Percentiles rank a stretch among this genome's conserved stretches.
These are phyloP conservation scores for Heliothis virescens DNA, from an alignment of 1,140 invertebrate genomes.

Conservation along the genomic window DNA sequence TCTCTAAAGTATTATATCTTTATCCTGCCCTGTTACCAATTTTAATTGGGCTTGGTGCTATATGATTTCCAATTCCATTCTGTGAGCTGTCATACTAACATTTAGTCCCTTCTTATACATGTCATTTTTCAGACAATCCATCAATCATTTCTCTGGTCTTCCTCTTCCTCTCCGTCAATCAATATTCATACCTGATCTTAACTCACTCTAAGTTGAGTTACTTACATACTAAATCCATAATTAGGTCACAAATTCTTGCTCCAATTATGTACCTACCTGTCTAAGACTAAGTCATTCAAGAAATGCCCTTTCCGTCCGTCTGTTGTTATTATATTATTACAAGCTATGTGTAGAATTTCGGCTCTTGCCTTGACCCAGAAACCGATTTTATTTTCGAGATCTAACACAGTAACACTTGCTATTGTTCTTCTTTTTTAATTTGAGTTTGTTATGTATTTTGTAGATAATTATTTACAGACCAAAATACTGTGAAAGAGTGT, in stretches of 20 bases:
- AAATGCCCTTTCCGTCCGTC: not conserved
- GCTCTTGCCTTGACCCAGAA: not conserved
- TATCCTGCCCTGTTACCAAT: no score
- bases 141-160: no score
- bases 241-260: not conserved
- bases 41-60: no score
- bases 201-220: not conserved
- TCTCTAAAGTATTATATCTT: no score
- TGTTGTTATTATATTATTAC: not conserved
- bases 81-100: no score
- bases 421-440: not conserved
- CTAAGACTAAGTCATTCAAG: not conserved
- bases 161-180: no score
- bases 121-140: no score
- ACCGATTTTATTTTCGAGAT: conserved; percentile 6
- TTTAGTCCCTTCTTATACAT: no score
- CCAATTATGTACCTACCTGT: not conserved
- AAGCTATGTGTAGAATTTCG: conserved; percentile 15
- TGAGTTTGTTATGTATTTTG: not conserved
- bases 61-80: no score
- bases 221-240: not conserved
- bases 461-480: not conserved
- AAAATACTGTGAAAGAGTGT: no score
- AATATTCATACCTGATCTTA: no score
- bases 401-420: not conserved